Evolutionary conservation across 2,797 vertebrate genomes (phyloP), one percentile per base, ranked within the genome.

Genomic region (Sternarchorhynchus goeldii): DNA sequence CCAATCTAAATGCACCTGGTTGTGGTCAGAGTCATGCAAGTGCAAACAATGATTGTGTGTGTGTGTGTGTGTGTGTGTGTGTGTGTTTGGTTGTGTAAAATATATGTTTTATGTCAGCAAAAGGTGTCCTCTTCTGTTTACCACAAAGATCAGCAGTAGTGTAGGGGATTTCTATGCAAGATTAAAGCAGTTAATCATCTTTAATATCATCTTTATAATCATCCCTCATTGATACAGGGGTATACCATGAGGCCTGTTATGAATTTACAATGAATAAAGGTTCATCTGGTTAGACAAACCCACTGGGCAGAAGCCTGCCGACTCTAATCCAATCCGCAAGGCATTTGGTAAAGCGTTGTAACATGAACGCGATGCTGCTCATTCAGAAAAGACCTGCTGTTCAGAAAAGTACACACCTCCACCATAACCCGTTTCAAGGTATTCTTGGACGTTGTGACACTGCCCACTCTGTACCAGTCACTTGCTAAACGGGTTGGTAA

Each of bases 1-100:
- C 65, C 65, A 68, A 67, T 45, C 5, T 1, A n/a, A 16, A 17
- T 18, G n/a, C 21, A 53, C 20, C 5, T 4, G 36, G 0, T 39
- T 50, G 36, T 32, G 53, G 64, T 59, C 56, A 2, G 14, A 53
- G 75, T 69, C 75, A 60, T 39, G 57, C 56, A 59, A 57, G 34
- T 3, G 36, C 0, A 2, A 60, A 16, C 6, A 1, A 6, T 6
- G 21, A n/a, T 14, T 55, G 25, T 25, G 25, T 25, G 25, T 25
- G 2, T 17, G 31, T 65, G 31, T 65, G 63, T 65, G 20, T 75
- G 16, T 65, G 58, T 62, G 58, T 64, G 45, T 60, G 20, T 45
- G 20, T 67, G 39, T 68, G 64, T 56, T 10, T 45, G 25, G 25
- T 25, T 25, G 25, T 25, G 25, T 25, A 25, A 25, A 25, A 25